These are phyloP conservation scores for Zeugodacus cucurbitae DNA, from an alignment of 1,140 invertebrate genomes.

Conservation along the genomic window DNA sequence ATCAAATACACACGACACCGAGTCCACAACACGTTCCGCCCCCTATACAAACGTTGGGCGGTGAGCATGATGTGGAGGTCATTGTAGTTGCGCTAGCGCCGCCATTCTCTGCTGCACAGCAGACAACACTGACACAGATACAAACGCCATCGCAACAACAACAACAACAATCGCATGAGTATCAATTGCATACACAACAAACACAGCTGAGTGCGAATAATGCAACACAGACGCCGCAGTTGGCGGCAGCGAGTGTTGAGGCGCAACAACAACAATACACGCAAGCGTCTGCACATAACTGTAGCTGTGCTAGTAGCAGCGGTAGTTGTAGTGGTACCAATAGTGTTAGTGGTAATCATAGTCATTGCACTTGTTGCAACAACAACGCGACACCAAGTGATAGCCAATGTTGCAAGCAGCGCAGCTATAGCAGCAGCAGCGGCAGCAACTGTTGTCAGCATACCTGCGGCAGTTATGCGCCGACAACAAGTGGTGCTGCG, in stretches of 20 bases:
- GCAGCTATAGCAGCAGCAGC: constrained; percentile 45
- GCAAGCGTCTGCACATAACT: constrained; percentile 36
- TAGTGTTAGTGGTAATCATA: constrained; percentile 56
- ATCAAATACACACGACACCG: constrained; percentile 62
- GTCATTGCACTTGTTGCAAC: constrained; percentile 53
- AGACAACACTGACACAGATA: background rate
- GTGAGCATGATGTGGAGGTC: constrained; percentile 56
- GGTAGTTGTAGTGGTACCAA: constrained; percentile 48
- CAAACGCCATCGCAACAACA: constrained; percentile 7
- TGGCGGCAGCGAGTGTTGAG: background rate
- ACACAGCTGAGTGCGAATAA: background rate
- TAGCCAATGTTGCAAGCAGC: constrained; percentile 21
- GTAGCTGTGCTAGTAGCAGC: constrained; percentile 51
- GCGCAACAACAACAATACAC: background rate
- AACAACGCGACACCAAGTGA: constrained; percentile 45
- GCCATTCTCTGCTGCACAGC: constrained; percentile 9
- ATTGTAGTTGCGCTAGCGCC: constrained; percentile 56
- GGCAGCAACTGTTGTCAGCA: background rate
- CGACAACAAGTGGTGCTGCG: background rate
- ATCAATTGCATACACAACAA: background rate
- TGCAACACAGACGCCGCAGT: constrained; percentile 20
- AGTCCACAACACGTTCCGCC: constrained; percentile 55
- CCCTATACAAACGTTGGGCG: constrained; percentile 38
- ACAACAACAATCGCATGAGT: background rate
- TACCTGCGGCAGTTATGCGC: background rate